Conservation (phyloP, 2,888 invertebrate genomes). For the Papilio protenor region DNA sequence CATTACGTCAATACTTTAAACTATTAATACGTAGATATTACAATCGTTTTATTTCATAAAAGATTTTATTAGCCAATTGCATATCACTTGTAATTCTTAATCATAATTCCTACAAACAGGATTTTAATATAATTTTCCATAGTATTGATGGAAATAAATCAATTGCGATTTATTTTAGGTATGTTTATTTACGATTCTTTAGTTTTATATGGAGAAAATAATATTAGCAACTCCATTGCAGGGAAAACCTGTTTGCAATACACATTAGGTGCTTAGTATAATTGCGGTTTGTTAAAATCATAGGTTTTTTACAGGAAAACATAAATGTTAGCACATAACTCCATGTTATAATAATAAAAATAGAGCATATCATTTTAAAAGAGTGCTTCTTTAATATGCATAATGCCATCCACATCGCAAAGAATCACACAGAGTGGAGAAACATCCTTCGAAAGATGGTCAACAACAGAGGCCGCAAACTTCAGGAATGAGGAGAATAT, state of each 20-base stretch:
- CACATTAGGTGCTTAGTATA: not conserved
- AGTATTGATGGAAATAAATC: not conserved
- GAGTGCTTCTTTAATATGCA: no score
- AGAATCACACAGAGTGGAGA: no score
- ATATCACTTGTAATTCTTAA: not conserved
- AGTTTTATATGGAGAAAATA: not conserved
- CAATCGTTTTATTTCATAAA: not conserved
- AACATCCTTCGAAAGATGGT: no score
- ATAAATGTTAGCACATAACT: not conserved
- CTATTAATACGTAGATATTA: constrained; percentile 15
- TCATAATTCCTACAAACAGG: not conserved
- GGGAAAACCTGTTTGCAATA: not conserved
- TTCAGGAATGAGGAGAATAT: no score
- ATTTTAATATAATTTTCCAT: not conserved
- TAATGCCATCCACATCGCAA: no score
- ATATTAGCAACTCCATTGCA: not conserved
- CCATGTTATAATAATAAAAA: not conserved
- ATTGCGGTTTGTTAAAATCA: not conserved
- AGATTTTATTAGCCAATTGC: not conserved
- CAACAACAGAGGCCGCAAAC: no score
- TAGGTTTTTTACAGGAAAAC: not conserved
- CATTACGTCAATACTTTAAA: constrained; percentile 11
- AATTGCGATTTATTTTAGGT: not conserved
- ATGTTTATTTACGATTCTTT: not conserved
- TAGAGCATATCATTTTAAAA: no score